phyloP scores from a whole-genome alignment of 1,140 invertebrate genomes.

The Microplitis demolitor region DNA sequence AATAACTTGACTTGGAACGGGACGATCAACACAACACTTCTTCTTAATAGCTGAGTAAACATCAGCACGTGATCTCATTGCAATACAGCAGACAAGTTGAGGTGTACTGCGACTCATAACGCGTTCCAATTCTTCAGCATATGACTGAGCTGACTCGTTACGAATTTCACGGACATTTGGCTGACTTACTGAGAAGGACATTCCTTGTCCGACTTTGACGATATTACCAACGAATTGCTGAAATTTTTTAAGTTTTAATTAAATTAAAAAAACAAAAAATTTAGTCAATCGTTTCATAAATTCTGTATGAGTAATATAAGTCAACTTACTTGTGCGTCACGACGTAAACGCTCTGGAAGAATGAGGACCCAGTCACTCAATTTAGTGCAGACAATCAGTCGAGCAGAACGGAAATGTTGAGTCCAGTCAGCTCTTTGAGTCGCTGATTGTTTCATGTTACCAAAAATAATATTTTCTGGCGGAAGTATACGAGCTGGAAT shows the following conservation, averaged over 20 bases:
- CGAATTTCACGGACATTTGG: slow-evolving; percentile 18
- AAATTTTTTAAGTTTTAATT: neutral
- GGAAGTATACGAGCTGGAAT: neutral
- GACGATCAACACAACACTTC: slow-evolving; percentile 77
- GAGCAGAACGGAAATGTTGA: neutral
- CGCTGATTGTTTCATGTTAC: neutral
- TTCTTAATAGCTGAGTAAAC: slow-evolving; percentile 85
- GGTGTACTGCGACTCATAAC: slow-evolving; percentile 63
- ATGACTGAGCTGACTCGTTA: slow-evolving; percentile 42
- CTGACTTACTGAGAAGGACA: slow-evolving; percentile 50
- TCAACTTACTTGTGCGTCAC: slow-evolving; percentile 10
- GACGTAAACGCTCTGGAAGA: neutral
- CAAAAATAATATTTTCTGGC: neutral
- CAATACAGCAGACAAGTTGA: slow-evolving; percentile 69
- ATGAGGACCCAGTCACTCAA: slow-evolving; percentile 4
- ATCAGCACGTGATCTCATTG: slow-evolving; percentile 73
- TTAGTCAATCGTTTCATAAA: too few species aligned
- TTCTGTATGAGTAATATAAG: neutral
- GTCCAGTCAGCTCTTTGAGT: neutral
- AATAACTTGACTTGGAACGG: slow-evolving; percentile 78
- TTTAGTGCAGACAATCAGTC: neutral
- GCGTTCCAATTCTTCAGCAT: slow-evolving; percentile 63
- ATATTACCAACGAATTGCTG: neutral
- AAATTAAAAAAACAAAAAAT: neutral
- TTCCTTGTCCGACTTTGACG: neutral